Evolutionary conservation across 2,888 invertebrate genomes (phyloP), one percentile per base, ranked within the genome.

Genomic region (Agonopterix heracliana): DNA sequence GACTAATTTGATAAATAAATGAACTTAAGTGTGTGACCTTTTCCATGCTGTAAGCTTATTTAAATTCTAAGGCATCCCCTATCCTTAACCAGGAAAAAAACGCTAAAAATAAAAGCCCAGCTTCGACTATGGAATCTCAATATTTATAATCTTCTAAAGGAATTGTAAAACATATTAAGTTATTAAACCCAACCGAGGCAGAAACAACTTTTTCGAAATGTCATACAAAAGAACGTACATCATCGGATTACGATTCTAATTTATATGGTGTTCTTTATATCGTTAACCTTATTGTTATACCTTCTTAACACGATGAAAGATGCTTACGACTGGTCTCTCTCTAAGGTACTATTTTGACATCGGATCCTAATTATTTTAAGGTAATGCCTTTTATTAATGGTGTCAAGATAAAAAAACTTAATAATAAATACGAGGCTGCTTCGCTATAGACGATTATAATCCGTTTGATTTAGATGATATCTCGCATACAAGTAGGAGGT

Each of bases 231-330:
- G 72, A 65, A 67, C 68, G 79, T 82, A 76, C 71, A 78, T 84
- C 85, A 82, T 71, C 74, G 81, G 85, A 82, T 86, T 84, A 83
- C 66, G 74, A 75, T 71, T 76, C 74, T 74, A 80, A 83, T 83
- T 80, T 81, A 82, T 82, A 72, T 66, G 26, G 74, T 76, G 74
- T 77, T 74, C 71, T 72, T 78, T 74, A 71, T 66, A 69, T 66
- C 66, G 64, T 74, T 71, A 74, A 68, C 67, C 66, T 68, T 69
- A 76, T 78, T 77, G 78, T 75, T 71, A 64, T 64, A 61, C 67
- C 74, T 80, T 74, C 80, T 83, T 81, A 81, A 75, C 72, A 74
- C 65, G 60, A 61, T 64, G 68, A 69, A 69, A 67, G 69, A 71
- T 70, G 68, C 70, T 69, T 69, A 70, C 65, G 66, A 64, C 66